phyloP scores from a whole-genome alignment of 2,888 invertebrate genomes.

The Drosophila meridiana region DNA sequence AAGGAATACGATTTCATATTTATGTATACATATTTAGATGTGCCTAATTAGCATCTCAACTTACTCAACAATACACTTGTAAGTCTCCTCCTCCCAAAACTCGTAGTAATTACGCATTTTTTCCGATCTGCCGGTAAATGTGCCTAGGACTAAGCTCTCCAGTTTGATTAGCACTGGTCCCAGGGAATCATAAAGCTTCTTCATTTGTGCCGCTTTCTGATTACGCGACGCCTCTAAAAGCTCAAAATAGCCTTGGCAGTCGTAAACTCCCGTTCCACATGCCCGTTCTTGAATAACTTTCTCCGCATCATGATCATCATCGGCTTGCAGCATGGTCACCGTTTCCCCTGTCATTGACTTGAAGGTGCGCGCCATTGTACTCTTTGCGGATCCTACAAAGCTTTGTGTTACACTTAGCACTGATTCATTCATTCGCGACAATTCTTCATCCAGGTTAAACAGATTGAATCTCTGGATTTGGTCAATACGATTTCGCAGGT shows the following conservation, averaged over 20 bases:
- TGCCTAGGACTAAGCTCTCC: conserved; percentile 92
- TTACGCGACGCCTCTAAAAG: conserved; percentile 89
- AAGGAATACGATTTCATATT: conserved; percentile 10
- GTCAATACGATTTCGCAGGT: conserved; percentile 87
- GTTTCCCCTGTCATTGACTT: conserved; percentile 45
- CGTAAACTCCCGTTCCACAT: conserved; percentile 72
- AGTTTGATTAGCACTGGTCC: conserved; percentile 94
- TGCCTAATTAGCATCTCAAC: neutral
- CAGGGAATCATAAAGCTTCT: conserved; percentile 91
- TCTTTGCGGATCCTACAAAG: neutral
- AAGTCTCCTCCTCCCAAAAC: conserved; percentile 93
- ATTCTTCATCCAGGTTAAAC: conserved; percentile 71
- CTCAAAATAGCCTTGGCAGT: conserved; percentile 87
- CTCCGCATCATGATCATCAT: conserved; percentile 23
- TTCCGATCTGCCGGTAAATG: conserved; percentile 90
- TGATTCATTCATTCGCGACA: neutral
- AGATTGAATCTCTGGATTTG: conserved; percentile 87
- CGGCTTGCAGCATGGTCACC: conserved; percentile 44
- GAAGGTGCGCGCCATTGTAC: conserved; percentile 28
- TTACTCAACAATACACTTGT: conserved; percentile 88
- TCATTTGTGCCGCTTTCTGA: conserved; percentile 89
- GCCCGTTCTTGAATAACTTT: conserved; percentile 35
- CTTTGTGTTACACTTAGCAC: neutral
- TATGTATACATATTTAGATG: neutral
- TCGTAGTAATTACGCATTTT: conserved; percentile 92